These are phyloP conservation scores for Ctenoplectra terminalis DNA, from an alignment of 1,140 invertebrate species.

Conservation along the genomic window DNA sequence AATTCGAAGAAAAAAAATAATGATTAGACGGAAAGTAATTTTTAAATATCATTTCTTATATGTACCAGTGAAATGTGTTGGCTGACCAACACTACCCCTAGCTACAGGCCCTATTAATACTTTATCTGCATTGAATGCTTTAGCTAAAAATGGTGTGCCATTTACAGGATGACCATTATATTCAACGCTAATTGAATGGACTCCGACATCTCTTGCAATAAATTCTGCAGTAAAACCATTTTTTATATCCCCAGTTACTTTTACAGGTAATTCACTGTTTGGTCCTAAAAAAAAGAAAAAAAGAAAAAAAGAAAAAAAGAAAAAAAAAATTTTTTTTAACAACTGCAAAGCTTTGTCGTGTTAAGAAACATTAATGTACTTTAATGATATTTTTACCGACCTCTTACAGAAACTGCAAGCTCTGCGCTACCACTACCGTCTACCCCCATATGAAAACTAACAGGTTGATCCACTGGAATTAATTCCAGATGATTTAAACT, in stretches of 20 bases:
- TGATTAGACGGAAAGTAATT: background rate
- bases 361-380: background rate
- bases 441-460: slow-evolving; percentile 94
- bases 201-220: slow-evolving; percentile 94
- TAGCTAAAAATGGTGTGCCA: slow-evolving; percentile 95
- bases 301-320: no score
- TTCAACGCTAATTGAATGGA: slow-evolving; percentile 94
- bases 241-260: slow-evolving; percentile 94
- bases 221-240: slow-evolving; percentile 95
- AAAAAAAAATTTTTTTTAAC: no score
- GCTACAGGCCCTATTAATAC: slow-evolving; percentile 93
- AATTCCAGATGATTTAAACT: slow-evolving; percentile 92
- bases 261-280: slow-evolving; percentile 91
- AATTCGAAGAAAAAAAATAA: background rate
- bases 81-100: slow-evolving; percentile 90
- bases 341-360: no score
- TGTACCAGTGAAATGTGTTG: slow-evolving; percentile 92
- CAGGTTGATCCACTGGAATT: slow-evolving; percentile 93
- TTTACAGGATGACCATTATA: slow-evolving; percentile 95
- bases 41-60: slow-evolving; percentile 19
- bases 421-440: slow-evolving; percentile 93
- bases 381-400: slow-evolving; percentile 75
- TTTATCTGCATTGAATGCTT: slow-evolving; percentile 96
- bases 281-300: slow-evolving; percentile 85
- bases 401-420: slow-evolving; percentile 93